These are phyloP conservation scores for Rhagium mordax DNA, from an alignment of 2,888 invertebrate species.

Conservation along the genomic window DNA sequence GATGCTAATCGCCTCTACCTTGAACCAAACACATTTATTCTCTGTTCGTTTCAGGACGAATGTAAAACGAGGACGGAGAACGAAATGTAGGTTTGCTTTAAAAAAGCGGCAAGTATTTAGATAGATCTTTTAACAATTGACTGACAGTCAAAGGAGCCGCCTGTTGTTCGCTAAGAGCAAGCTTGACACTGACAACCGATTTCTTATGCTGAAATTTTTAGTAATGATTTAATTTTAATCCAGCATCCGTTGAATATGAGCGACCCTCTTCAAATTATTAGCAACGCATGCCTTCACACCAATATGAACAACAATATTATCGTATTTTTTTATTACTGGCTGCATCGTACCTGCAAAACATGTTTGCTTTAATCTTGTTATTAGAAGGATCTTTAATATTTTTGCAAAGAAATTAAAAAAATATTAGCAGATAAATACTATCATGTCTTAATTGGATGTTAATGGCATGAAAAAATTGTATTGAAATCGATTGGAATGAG, in stretches of 20 bases:
- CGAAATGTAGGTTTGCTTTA: constrained; percentile 18
- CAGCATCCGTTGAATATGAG: constrained; percentile 55
- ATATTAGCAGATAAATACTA: too few relatives aligned
- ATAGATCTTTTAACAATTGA: constrained; percentile 66
- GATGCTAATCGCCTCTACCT: constrained; percentile 54
- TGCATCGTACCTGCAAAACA: not conserved
- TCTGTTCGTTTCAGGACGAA: not conserved
- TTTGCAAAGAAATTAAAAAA: too few relatives aligned
- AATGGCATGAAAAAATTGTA: too few relatives aligned
- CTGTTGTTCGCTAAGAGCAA: constrained; percentile 59
- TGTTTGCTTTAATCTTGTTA: not conserved
- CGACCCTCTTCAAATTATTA: constrained; percentile 58
- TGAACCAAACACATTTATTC: constrained; percentile 22
- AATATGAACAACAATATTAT: constrained; percentile 9
- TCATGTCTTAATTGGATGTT: too few relatives aligned
- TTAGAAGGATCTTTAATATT: too few relatives aligned
- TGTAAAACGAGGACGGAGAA: constrained; percentile 1
- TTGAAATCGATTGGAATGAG: too few relatives aligned
- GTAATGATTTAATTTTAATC: constrained; percentile 62
- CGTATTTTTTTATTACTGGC: not conserved
- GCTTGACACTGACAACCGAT: constrained; percentile 59
- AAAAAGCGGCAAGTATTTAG: constrained; percentile 60
- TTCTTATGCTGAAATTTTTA: constrained; percentile 61
- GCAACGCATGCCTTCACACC: constrained; percentile 54
- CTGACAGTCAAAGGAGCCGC: constrained; percentile 64